Base-by-base conservation (phyloP, 2,113 vertebrate species). In the Elephas maximus region DNA sequence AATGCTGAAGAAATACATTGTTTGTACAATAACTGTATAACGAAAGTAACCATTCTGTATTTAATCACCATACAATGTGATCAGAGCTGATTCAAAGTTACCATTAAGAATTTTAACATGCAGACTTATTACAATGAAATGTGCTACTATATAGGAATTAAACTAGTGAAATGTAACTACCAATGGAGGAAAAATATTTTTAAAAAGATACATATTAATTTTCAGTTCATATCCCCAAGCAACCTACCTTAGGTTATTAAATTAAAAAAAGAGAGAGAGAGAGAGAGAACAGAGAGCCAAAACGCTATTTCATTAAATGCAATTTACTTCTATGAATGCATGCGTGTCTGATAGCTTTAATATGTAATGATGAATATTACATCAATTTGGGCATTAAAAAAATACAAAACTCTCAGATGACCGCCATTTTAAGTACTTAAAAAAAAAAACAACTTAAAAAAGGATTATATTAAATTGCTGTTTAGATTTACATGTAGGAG, bases 391-490 rank as follows among this genome's bases (percentile, higher is more conserved):
- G 37, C 33, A 67, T 71, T 73, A 77, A 67, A 51, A 21, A 89
- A 57, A 6, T 60, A 53, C 37, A 3, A 88, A 85, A 94, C 62
- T 82, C 14, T 80, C 53, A 45, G 12, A 85, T 45, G 33, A 80
- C 9, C 1, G 44, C n/a, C 33, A 11, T 65, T 80, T 2, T 8
- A 92, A 90, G 9, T 5, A 71, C 30, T 21, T 45, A 45, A 24
- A n/a, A 41, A 37, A 37, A 37, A 37, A 37, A 37, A 37, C n/a
- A 37, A 37, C 37, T 37, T 37, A 37, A 21, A 4, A 0, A 21
- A 24, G 53, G 15, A 2, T 0, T 1, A 0, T 24, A 44, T 12
- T 9, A 2, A 33, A 17, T 24, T 76, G n/a, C 0, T 6, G 2
- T 28, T 86, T 86, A 76, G 87, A 79, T 23, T 17, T 63, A 18